These are phyloP conservation scores for Vultur gryphus DNA, from an alignment of 2,797 vertebrate genomes.

Conservation along the genomic window DNA sequence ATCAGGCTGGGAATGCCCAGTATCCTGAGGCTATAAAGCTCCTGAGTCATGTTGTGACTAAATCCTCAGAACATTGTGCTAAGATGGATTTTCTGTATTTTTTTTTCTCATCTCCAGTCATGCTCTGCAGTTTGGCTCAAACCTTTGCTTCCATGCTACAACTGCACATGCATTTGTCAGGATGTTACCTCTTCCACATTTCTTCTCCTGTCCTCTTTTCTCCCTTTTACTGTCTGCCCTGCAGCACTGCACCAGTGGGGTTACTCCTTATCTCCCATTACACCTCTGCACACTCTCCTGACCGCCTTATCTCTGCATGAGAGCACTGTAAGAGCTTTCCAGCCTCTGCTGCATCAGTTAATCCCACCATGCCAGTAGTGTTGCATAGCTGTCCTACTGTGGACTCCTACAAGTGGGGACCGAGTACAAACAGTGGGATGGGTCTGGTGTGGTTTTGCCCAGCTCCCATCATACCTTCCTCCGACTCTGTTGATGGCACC, in stretches of 20 bases:
- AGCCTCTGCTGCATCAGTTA: neutral
- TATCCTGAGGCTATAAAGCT: neutral
- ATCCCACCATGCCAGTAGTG: neutral
- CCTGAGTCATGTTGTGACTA: neutral
- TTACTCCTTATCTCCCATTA: neutral
- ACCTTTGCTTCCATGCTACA: neutral
- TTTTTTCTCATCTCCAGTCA: neutral
- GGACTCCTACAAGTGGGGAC: neutral
- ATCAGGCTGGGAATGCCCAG: neutral
- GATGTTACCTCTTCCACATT: neutral
- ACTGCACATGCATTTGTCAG: neutral
- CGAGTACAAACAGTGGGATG: neutral
- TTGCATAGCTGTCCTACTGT: neutral
- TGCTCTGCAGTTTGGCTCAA: neutral
- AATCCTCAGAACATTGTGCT: neutral
- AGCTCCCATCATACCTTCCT: neutral
- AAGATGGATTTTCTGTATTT: neutral
- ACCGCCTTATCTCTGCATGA: neutral
- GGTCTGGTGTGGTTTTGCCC: neutral
- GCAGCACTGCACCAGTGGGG: neutral
- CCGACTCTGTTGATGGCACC: neutral
- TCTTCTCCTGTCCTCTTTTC: neutral
- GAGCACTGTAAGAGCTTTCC: neutral
- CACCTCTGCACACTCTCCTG: neutral
- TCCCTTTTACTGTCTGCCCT: neutral